These are phyloP conservation scores for Acrocephalus scirpaceus DNA, from an alignment of 2,797 vertebrate species.

Conservation along the genomic window DNA sequence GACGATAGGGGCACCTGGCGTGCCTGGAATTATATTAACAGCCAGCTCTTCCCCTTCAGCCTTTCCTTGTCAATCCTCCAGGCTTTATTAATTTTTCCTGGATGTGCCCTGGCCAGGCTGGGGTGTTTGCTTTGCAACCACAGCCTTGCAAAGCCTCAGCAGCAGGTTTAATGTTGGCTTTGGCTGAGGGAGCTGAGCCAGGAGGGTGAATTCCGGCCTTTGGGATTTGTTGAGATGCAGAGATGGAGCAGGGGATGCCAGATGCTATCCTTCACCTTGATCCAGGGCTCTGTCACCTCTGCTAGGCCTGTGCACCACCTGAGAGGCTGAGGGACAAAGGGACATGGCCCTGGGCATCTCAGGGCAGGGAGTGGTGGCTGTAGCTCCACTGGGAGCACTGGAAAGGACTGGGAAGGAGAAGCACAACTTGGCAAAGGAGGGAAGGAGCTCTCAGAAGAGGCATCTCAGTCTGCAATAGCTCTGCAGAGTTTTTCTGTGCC, in stretches of 20 bases:
- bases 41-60: background rate
- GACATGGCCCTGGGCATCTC: accelerated
- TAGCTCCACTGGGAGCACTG: background rate
- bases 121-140: background rate
- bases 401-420: background rate
- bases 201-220: accelerated
- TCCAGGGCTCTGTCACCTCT: background rate
- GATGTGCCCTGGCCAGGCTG: background rate
- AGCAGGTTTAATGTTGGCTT: background rate
- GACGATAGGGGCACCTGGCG: background rate
- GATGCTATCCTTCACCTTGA: background rate
- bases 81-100: background rate
- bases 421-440: background rate
- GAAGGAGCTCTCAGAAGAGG: background rate
- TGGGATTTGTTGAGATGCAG: background rate
- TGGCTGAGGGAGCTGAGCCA: background rate
- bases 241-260: background rate
- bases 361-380: accelerated
- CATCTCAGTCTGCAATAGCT: background rate
- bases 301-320: background rate
- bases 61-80: background rate
- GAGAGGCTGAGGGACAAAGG: background rate
- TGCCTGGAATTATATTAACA: slow-evolving; percentile 6
- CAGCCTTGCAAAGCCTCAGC: accelerated
- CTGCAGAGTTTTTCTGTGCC: background rate